These are phyloP conservation scores for Lymantria monacha DNA, from an alignment of 2,888 invertebrate genomes.

Conservation along the genomic window DNA sequence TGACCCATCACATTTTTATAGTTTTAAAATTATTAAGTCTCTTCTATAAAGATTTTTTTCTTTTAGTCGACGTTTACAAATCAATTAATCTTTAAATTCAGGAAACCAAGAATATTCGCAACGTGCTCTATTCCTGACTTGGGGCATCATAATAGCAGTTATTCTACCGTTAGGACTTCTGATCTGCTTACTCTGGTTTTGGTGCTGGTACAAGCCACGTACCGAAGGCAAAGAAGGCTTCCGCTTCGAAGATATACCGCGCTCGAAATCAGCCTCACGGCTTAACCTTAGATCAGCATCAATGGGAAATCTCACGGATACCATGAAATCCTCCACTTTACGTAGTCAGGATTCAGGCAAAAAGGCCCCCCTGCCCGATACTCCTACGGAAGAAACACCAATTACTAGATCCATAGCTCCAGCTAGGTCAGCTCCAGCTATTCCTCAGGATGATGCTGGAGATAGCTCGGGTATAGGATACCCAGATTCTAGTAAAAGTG, in stretches of 20 bases:
- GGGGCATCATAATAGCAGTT: slow-evolving; percentile 87
- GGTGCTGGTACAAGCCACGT: slow-evolving; percentile 82
- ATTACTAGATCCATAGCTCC: slow-evolving; percentile 39
- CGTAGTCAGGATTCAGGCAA: slow-evolving; percentile 62
- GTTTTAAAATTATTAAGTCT: too few species aligned
- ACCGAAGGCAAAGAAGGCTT: slow-evolving; percentile 82
- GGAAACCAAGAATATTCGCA: slow-evolving; percentile 87
- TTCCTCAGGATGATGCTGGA: slow-evolving; percentile 55
- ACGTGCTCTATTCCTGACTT: slow-evolving; percentile 87
- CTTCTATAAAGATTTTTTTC: too few species aligned
- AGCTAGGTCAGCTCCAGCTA: slow-evolving; percentile 57
- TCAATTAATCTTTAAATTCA: slow-evolving; percentile 51
- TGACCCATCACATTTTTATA: too few species aligned
- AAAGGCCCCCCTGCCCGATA: slow-evolving; percentile 60
- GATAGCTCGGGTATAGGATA: slow-evolving; percentile 79
- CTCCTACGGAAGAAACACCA: slow-evolving; percentile 65
- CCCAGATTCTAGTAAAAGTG: slow-evolving; percentile 77
- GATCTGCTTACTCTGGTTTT: slow-evolving; percentile 84
- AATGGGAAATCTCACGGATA: slow-evolving; percentile 79
- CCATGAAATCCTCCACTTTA: slow-evolving; percentile 69
- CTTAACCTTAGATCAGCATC: slow-evolving; percentile 79
- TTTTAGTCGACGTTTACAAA: too few species aligned
- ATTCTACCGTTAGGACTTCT: slow-evolving; percentile 85
- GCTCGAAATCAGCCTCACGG: slow-evolving; percentile 83
- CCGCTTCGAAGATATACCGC: slow-evolving; percentile 79